Base-by-base conservation (phyloP, 2,888 invertebrate genomes). In the Nowickia ferox region DNA sequence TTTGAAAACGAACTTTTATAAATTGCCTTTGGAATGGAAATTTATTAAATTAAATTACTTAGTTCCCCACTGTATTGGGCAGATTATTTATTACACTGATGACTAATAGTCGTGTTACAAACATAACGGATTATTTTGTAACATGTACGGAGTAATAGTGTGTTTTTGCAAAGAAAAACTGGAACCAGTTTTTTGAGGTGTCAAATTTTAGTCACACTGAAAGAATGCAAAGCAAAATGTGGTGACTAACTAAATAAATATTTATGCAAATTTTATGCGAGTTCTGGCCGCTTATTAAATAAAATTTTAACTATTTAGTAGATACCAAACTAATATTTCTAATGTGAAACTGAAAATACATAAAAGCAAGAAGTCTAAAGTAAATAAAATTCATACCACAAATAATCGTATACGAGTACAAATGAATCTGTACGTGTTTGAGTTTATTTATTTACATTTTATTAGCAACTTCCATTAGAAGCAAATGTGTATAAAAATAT, bases 171-270 rank as follows among this genome's bases (percentile, higher is more conserved):
- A 65, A 46, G 53, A 51, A 9, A 22, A 51, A 74, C 44, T 38
- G 11, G 15, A 79, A 79, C 71, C 63, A 53, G 69, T 79, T 79
- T 71, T 38, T 53, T 76, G 1, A 71, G 53, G 42, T 53, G 44
- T 55, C 53, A 66, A 74, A 81, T 51, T 59, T 74, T 59, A 80
- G 57, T 81, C 80, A 81, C 68, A 10, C 40, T 11, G 5, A 66
- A 74, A 59, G 74, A 74, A 81, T 81, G 80, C 80, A 40, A 68
- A 57, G 9, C 46, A 38, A 71, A 61, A 1, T 40, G 3, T 46
- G 38, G 19, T 77, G 77, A 68, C 57, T 68, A 59, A 77, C 48
- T 38, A 38, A 55, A 46, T 38, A 44, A 76, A 66, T 66, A 77
- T 53, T 48, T 59, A 57, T 46, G 38, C 30, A 57, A 38, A 77